Evolutionary conservation across 1,140 invertebrate genomes (phyloP), one percentile per base, ranked within the genome.

Genomic region (Hycleus cichorii): DNA sequence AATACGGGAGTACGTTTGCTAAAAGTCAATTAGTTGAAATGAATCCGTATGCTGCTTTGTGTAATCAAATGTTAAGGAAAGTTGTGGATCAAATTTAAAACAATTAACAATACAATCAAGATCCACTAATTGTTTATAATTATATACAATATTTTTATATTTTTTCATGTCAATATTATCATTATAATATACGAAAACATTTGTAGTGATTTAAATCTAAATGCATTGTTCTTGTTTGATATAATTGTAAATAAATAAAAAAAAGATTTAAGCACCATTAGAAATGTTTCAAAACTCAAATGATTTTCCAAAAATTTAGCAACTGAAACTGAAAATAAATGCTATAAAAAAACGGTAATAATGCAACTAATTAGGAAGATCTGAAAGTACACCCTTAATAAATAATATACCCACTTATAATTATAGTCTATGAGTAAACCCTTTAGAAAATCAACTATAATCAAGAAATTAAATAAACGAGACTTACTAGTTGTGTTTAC

Each of bases 11-110:
- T 62, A 76, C 77, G 18, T 95, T 93, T 76, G 90, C 90, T 24
- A 91, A 89, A 71, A 81, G 83, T 60, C 86, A 88, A 76, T 72
- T 92, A 10, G 82, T 89, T 2, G 81, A 88, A 67, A 69, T 91
- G 61, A 92, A 92, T 77, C 88, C 89, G 0, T 93, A 93, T 75
- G 86, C 89, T 52, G 89, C 90, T 0, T 80, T 95, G 11, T 97
- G 93, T 73, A 97, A 97, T 74, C 86, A 92, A 74, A 96, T 97
- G 92, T 76, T 97, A 24, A 70, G 78, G 12, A 81, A 91, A 69
- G 84, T 89, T 38, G 79, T 72, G 62, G 59, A 70, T 5, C 32
- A 62, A 65, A 52, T 64, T 70, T 27, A 65, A 40, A 40, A 51
- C 5, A 40, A 42, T 44, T 47, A 59, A 48, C 4, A 32, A 32